Evolutionary conservation across 2,888 invertebrate genomes (phyloP).

Genomic region (Lasiommata megera): DNA sequence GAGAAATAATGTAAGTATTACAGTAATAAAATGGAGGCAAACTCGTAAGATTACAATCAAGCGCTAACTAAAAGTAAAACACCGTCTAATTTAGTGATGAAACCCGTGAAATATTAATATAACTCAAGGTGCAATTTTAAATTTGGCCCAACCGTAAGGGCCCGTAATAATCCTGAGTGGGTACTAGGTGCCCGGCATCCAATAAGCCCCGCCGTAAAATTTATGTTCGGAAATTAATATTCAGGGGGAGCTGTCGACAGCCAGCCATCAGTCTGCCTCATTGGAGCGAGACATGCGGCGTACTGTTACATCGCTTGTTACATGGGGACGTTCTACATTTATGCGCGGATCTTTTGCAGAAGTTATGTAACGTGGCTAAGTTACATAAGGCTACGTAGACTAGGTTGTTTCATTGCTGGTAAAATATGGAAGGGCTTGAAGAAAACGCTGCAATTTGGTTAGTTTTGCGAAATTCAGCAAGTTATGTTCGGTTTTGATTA

Average conservation of each 20-base stretch:
- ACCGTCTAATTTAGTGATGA: background rate
- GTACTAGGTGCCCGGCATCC: constrained; percentile 17
- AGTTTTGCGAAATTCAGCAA: too few species aligned
- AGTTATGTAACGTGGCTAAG: too few species aligned
- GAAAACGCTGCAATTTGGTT: too few species aligned
- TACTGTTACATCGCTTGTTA: constrained; percentile 36
- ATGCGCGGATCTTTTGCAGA: background rate
- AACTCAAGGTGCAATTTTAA: constrained; percentile 17
- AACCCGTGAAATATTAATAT: constrained; percentile 8
- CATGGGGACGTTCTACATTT: constrained; percentile 4
- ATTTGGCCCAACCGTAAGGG: constrained; percentile 22
- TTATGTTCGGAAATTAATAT: constrained; percentile 49
- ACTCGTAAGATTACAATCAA: too few species aligned
- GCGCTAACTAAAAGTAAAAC: background rate
- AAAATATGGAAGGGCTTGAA: too few species aligned
- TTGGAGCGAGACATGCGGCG: constrained; percentile 50
- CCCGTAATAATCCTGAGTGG: constrained; percentile 28
- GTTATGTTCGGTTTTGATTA: too few species aligned
- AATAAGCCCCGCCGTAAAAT: constrained; percentile 32
- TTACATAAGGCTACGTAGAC: too few species aligned
- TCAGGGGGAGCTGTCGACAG: constrained; percentile 42
- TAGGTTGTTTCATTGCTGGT: too few species aligned
- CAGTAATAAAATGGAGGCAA: too few species aligned
- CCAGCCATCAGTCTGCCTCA: constrained; percentile 48
- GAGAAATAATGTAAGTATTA: too few species aligned